phyloP scores from a whole-genome alignment of 2,113 vertebrate genomes.

The Hipposideros armiger region DNA sequence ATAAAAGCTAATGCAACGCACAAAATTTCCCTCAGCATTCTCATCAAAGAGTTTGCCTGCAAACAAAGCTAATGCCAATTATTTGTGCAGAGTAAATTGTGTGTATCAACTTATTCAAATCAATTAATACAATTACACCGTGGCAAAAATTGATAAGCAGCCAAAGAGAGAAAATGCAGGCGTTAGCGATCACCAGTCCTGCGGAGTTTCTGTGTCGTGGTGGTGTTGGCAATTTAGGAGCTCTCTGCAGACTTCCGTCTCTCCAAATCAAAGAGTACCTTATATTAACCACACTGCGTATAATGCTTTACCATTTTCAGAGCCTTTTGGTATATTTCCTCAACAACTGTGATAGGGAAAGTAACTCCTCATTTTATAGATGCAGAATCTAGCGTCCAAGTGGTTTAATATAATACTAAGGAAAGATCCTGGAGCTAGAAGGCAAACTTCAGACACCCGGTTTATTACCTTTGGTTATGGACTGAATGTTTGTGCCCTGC shows the following conservation, averaged over 20 bases:
- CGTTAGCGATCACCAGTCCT: background rate
- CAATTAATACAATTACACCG: conserved; percentile 75
- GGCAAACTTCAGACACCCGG: background rate
- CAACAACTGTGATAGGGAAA: background rate
- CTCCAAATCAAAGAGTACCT: conserved; percentile 15
- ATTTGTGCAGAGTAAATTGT: conserved; percentile 75
- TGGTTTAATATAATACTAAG: background rate
- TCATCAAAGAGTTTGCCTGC: conserved; percentile 69
- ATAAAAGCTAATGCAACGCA: conserved; percentile 61
- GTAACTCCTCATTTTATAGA: background rate
- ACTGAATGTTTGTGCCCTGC: background rate
- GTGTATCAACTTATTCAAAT: conserved; percentile 76
- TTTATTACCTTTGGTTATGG: background rate
- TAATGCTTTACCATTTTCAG: background rate
- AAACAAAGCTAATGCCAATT: conserved; percentile 75
- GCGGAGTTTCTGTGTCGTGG: conserved; percentile 42
- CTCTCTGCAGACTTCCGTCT: background rate
- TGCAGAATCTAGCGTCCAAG: background rate
- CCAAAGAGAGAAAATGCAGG: conserved; percentile 55
- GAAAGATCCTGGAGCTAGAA: background rate
- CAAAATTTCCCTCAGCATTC: conserved; percentile 55
- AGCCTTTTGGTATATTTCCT: background rate
- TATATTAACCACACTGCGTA: background rate
- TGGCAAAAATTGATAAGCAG: conserved; percentile 57
- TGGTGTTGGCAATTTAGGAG: background rate